These are phyloP conservation scores for Colostygia pectinataria DNA, from an alignment of 2,888 invertebrate genomes.

Conservation along the genomic window DNA sequence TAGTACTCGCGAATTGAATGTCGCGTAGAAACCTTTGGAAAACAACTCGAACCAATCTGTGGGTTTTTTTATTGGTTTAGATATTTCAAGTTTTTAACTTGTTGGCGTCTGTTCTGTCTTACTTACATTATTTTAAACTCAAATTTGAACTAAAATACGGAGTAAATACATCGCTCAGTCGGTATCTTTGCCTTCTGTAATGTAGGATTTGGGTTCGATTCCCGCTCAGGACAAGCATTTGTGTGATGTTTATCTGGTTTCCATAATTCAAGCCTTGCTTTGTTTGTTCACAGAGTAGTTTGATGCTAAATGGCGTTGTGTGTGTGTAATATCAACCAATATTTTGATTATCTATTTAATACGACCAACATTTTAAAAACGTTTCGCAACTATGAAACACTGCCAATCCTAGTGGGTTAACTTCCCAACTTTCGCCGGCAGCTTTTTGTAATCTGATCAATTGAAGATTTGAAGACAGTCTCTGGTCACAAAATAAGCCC, in stretches of 20 bases:
- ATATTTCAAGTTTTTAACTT: background rate
- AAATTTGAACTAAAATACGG: too few relatives aligned
- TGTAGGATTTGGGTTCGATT: too few relatives aligned
- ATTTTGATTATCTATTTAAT: too few relatives aligned
- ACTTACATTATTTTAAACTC: background rate
- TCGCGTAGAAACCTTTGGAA: conserved; percentile 30
- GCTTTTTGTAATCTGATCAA: background rate
- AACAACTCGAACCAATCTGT: conserved; percentile 1
- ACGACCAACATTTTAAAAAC: conserved; percentile 35
- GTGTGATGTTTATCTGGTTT: too few relatives aligned
- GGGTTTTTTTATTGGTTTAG: background rate
- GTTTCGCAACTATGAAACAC: conserved; percentile 36
- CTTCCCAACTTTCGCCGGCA: conserved; percentile 4
- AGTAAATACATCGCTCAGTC: too few relatives aligned
- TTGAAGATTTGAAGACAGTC: background rate
- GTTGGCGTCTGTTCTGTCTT: conserved; percentile 12
- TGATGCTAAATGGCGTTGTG: too few relatives aligned
- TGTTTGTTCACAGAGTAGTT: too few relatives aligned
- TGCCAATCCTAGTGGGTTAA: conserved; percentile 26
- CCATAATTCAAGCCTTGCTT: too few relatives aligned
- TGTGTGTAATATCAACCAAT: too few relatives aligned
- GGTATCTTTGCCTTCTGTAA: too few relatives aligned
- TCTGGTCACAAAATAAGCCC: background rate
- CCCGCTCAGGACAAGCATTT: too few relatives aligned
- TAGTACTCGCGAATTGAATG: conserved; percentile 34